Conservation (phyloP, 2,888 invertebrate genomes). For the Pachliopta kotzebuea region DNA sequence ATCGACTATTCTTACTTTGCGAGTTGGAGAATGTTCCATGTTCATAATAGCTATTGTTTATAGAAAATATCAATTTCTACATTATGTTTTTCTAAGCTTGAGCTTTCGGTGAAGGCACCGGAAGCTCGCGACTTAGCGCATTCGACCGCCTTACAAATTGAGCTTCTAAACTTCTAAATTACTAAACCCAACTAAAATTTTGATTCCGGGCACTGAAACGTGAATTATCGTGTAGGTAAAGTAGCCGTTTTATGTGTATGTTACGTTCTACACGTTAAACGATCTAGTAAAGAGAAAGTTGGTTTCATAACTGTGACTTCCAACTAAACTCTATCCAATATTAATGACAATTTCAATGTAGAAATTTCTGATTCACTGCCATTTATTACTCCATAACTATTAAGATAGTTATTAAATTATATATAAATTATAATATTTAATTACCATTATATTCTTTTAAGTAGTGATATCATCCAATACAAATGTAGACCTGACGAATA, state of each 20-base stretch:
- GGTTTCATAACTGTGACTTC: slow-evolving; percentile 47
- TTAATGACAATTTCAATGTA: slow-evolving; percentile 40
- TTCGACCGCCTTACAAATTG: no score
- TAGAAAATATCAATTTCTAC: background rate
- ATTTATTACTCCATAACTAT: background rate
- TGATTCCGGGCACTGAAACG: background rate
- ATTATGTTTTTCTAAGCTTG: background rate
- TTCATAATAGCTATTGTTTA: background rate
- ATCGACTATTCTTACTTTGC: no score
- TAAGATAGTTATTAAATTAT: background rate
- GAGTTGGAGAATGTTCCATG: no score
- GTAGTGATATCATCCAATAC: no score
- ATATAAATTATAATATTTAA: no score
- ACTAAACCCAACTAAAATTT: slow-evolving; percentile 38
- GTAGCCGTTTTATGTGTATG: background rate
- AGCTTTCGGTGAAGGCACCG: no score
- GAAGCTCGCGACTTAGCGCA: background rate
- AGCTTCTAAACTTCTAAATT: no score
- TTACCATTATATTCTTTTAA: no score
- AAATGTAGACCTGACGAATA: no score
- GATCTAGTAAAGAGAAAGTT: slow-evolving; percentile 47
- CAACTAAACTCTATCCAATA: slow-evolving; percentile 44
- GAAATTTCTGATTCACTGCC: background rate
- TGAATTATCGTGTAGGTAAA: slow-evolving; percentile 27
- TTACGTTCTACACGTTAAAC: slow-evolving; percentile 30